These are phyloP conservation scores for Hirundichthys speculiger DNA, from an alignment of 2,113 vertebrate species.

Conservation along the genomic window DNA sequence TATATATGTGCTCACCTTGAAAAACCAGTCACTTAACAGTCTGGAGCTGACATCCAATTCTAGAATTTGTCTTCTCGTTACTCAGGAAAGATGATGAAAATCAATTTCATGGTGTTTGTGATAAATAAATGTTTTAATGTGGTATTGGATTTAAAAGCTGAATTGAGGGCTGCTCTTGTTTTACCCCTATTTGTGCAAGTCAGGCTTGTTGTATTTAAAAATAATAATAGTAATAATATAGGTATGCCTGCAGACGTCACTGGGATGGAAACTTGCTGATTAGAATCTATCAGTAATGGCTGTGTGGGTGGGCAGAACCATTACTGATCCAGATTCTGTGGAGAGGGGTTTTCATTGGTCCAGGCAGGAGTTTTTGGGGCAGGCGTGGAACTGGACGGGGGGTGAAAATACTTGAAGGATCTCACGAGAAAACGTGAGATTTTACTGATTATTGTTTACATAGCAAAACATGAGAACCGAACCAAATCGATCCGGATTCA, in stretches of 20 bases:
- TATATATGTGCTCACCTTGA: too few species aligned
- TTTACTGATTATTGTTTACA: constrained; percentile 86
- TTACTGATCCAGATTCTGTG: constrained; percentile 46
- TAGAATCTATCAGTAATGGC: constrained; percentile 35
- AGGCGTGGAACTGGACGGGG: constrained; percentile 74
- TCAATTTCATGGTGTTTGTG: too few species aligned
- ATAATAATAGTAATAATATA: not conserved
- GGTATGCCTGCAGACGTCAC: constrained; percentile 10
- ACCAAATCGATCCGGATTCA: constrained; percentile 83
- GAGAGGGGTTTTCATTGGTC: constrained; percentile 58
- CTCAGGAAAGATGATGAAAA: too few species aligned
- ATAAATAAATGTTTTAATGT: too few species aligned
- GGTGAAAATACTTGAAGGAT: constrained; percentile 75
- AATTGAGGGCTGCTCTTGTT: too few species aligned
- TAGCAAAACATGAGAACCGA: constrained; percentile 80
- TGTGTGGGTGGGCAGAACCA: constrained; percentile 52
- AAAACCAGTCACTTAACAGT: too few species aligned
- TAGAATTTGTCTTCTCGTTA: too few species aligned
- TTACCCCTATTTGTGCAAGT: too few species aligned
- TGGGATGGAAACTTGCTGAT: constrained; percentile 50
- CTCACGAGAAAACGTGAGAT: constrained; percentile 86
- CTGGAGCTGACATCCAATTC: too few species aligned
- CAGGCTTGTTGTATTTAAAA: not conserved
- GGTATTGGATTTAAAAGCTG: too few species aligned
- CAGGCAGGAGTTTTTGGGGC: constrained; percentile 61